Base-by-base conservation (phyloP, 2,888 invertebrate species). In the Tetragonula carbonaria region DNA sequence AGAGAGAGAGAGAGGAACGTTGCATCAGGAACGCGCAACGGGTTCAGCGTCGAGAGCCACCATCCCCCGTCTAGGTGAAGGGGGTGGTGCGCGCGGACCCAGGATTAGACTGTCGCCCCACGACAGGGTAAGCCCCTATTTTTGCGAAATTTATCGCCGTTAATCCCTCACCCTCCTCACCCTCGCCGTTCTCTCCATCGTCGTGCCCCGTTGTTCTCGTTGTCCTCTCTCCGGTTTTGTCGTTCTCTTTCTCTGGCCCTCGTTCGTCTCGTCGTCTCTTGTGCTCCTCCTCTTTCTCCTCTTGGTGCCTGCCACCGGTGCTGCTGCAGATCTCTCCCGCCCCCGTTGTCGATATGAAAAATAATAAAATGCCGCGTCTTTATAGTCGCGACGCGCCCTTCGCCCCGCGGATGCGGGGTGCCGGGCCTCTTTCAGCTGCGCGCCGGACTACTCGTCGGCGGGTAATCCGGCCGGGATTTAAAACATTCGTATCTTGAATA, bases 131-230 rank as follows among this genome's bases (percentile, higher is more conserved):
- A 94, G 94, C 94, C 93, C 94, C 94, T 92, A 94, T 94, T 94
- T 94, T 94, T 94, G 93, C 91, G 93, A 94, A 94, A 94, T 94
- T 94, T 94, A 94, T 94, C 94, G 94, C 93, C 93, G 94, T 94
- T 94, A 94, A 94, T 94, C 94, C 94, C 90, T 93, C 93, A 92
- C 91, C 91, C 91, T 84, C 88, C 88, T 84, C 90, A 87, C 86
- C 90, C 88, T 87, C 71, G 21, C 51, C 53, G 51, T 76, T 75
- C 78, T 75, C 77, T 74, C 45, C 81, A 51, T 82, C 70, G 87
- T 84, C 45, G 45, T 45, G 45, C 77, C 82, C 82, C 86, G 87
- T 87, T 86, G 88, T 88, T 77, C 85, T 76, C 89, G 87, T 91
- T 86, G 80, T 85, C 82, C 87, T 86, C 87, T 86, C 85, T 89